These are phyloP conservation scores for Charadrius vociferus DNA, from an alignment of 2,113 vertebrate species.

Conservation along the genomic window DNA sequence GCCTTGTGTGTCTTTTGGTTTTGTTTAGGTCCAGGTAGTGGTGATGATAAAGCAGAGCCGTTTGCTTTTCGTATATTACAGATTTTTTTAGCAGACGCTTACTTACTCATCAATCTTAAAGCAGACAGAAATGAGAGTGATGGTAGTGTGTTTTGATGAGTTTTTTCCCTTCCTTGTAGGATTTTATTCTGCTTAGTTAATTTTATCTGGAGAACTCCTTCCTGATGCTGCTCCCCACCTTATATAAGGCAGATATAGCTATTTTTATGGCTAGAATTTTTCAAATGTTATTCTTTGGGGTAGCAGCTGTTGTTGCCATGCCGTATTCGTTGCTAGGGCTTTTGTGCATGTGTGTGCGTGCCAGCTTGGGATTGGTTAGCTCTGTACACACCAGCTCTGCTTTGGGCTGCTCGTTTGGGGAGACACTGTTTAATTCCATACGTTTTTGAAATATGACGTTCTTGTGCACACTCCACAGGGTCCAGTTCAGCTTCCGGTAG, in stretches of 20 bases:
- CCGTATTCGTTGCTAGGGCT: conserved; percentile 56
- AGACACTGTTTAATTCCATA: background rate
- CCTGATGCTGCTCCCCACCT: background rate
- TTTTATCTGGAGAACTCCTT: background rate
- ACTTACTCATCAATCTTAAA: background rate
- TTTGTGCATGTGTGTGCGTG: background rate
- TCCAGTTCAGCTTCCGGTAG: background rate
- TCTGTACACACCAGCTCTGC: background rate
- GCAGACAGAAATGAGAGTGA: background rate
- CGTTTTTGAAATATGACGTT: accelerated
- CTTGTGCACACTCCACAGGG: background rate
- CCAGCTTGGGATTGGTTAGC: conserved; percentile 14
- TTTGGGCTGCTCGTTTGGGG: background rate
- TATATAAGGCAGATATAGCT: background rate
- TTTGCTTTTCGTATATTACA: background rate
- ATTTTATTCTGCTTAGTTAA: background rate
- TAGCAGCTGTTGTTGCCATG: conserved; percentile 59
- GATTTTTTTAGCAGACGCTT: background rate
- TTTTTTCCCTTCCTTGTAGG: background rate
- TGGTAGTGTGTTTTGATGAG: background rate
- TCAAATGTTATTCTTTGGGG: background rate
- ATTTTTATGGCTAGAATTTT: background rate
- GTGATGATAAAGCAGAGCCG: background rate
- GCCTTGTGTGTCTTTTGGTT: background rate
- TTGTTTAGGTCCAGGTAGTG: background rate